Evolutionary conservation across 1,140 invertebrate species (phyloP).

Genomic region (Rhynchophorus ferrugineus): DNA sequence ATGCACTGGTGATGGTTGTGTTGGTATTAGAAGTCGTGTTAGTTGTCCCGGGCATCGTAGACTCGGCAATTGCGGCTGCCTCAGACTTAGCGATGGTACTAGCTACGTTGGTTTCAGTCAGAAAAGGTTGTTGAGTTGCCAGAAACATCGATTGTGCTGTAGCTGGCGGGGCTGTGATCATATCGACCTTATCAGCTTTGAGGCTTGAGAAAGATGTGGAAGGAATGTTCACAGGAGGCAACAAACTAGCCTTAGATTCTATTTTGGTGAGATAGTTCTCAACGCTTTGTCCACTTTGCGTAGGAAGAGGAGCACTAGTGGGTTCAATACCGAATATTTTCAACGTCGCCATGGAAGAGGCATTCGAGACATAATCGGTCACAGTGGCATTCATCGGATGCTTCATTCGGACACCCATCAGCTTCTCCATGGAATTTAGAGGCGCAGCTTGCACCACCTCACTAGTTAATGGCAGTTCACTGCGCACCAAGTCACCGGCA

Average conservation of each 20-base stretch:
- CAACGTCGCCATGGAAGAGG: conserved; percentile 43
- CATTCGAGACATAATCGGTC: conserved; percentile 39
- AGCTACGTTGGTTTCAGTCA: conserved; percentile 16
- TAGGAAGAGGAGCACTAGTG: conserved; percentile 41
- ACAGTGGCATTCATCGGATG: conserved; percentile 37
- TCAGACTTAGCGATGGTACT: conserved; percentile 37
- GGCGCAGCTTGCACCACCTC: conserved; percentile 17
- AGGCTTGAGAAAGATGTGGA: neutral
- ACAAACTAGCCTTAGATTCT: conserved; percentile 26
- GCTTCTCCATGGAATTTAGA: conserved; percentile 28
- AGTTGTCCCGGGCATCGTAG: conserved; percentile 36
- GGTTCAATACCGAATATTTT: conserved; percentile 40
- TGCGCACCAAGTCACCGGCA: conserved; percentile 31
- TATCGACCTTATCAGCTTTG: conserved; percentile 9
- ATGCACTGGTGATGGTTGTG: conserved; percentile 36
- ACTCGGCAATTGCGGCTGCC: conserved; percentile 45
- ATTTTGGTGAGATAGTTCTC: conserved; percentile 52
- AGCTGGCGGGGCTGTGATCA: conserved; percentile 5
- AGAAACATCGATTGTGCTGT: conserved; percentile 17
- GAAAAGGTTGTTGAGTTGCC: conserved; percentile 20
- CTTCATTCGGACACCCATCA: conserved; percentile 40
- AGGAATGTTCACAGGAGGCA: conserved; percentile 5
- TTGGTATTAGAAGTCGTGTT: conserved; percentile 43
- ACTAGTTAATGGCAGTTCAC: conserved; percentile 21
- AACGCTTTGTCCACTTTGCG: conserved; percentile 49